These are phyloP conservation scores for Gymnogyps californianus DNA, from an alignment of 2,113 vertebrate species.

Conservation along the genomic window DNA sequence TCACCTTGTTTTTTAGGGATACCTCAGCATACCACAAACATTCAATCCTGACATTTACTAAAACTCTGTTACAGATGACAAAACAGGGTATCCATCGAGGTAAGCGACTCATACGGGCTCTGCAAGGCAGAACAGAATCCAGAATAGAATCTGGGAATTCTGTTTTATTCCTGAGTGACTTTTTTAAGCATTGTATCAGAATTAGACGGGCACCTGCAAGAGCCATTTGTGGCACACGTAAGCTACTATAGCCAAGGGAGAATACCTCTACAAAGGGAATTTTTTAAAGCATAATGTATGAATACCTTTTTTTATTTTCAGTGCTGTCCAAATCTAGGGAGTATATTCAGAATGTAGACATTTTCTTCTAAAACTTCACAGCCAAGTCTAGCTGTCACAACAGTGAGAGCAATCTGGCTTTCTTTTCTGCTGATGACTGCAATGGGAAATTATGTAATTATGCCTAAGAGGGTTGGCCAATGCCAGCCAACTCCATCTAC, in stretches of 20 bases:
- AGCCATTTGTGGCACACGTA: not conserved
- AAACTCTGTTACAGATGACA: not conserved
- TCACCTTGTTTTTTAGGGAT: not conserved
- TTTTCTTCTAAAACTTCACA: not conserved
- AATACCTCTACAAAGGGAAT: not conserved
- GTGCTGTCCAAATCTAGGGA: not conserved
- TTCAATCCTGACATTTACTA: too few relatives aligned
- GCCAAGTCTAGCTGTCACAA: not conserved
- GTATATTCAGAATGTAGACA: not conserved
- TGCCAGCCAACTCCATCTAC: not conserved
- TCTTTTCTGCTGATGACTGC: not conserved
- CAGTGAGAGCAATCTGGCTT: not conserved
- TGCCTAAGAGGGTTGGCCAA: not conserved
- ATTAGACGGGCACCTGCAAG: not conserved
- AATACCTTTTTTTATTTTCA: not conserved
- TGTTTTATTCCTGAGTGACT: not conserved
- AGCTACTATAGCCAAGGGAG: not conserved
- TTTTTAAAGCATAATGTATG: not conserved
- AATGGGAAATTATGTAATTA: not conserved
- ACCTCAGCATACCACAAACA: not conserved
- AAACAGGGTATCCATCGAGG: not conserved
- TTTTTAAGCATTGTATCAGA: not conserved
- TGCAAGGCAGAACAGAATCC: not conserved
- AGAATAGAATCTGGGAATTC: not conserved
- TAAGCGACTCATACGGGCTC: rapidly evolving